These are phyloP conservation scores for Erinaceus europaeus DNA, from an alignment of 2,113 vertebrate species.

Conservation along the genomic window DNA sequence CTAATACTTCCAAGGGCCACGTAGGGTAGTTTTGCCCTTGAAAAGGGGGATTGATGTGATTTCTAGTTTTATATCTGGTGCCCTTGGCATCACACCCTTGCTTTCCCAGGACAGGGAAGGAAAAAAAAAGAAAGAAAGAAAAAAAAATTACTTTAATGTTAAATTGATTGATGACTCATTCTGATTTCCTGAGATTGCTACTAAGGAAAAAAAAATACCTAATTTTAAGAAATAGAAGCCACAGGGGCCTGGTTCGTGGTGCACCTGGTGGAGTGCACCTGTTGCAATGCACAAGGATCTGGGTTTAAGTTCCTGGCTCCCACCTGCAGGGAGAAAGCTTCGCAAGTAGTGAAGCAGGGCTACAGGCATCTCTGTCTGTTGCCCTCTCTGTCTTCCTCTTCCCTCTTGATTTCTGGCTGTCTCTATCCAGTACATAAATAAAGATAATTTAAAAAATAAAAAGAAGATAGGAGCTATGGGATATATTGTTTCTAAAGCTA, in stretches of 20 bases:
- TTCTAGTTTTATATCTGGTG: constrained; percentile 41
- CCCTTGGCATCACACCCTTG: constrained; percentile 4
- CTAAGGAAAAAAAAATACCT: constrained; percentile 58
- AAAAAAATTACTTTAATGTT: constrained; percentile 46
- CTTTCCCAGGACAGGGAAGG: constrained; percentile 43
- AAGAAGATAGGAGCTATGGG: constrained; percentile 28
- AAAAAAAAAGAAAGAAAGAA: constrained; percentile 64
- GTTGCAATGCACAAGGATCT: no score
- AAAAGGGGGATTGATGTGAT: constrained; percentile 53
- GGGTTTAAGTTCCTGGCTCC: no score
- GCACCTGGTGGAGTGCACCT: no score
- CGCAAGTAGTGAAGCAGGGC: no score
- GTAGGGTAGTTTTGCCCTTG: constrained; percentile 18
- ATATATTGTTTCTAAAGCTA: constrained; percentile 36
- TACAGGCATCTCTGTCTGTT: no score
- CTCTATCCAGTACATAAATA: no score
- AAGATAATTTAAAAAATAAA: no score
- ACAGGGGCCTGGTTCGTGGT: no score
- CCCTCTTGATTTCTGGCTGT: no score
- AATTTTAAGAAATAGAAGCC: constrained; percentile 39
- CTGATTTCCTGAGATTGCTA: constrained; percentile 46
- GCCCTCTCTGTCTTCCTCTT: no score
- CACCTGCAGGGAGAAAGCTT: no score
- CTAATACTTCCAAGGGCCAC: constrained; percentile 49
- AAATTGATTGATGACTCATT: constrained; percentile 37